Evolutionary conservation across 1,140 invertebrate genomes (phyloP), one percentile per base, ranked within the genome.

Genomic region (Leptopilina boulardi): DNA sequence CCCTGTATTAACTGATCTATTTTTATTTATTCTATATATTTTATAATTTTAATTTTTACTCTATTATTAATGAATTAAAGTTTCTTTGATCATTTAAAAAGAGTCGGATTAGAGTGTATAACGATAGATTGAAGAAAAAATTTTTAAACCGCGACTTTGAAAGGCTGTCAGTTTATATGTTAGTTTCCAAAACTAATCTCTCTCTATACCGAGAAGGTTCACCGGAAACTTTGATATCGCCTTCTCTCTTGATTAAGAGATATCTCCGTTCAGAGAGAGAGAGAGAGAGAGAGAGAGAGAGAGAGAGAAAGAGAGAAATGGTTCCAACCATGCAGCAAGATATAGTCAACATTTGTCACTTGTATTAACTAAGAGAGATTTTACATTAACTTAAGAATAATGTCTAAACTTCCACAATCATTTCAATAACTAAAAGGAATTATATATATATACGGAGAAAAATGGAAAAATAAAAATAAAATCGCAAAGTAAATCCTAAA

Each of bases 111-210:
- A 9, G 34, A 38, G 34, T 38, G 34, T 38, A 8, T 9, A 38
- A 38, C 34, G 34, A 38, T 6, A 9, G 34, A 38, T 38, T n/a
- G n/a, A n/a, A 6, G 4, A 9, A 38, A 4, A 3, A 8, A 8
- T 51, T 51, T 51, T 51, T n/a, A 18, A 18, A n/a, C 15, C 15
- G 5, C n/a, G 11, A 30, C 26, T 66, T 30, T 30, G 56, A 59
- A 59, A 26, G 2, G 56, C 56, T 59, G 59, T 66, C 59, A 34
- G 26, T 66, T 30, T 11, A 66, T 15, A 15, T 30, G 23, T 15
- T 66, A 66, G 59, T 66, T 66, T 66, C 59, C 23, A 66, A 66
- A 66, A 66, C 59, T 66, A 66, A 66, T 66, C 59, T 66, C 59
- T 66, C n/a, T 66, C 59, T 66, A 13, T 23, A 30, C 23, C 13